phyloP scores from a whole-genome alignment of 2,113 vertebrate genomes.

The Porphyrio hochstetteri region DNA sequence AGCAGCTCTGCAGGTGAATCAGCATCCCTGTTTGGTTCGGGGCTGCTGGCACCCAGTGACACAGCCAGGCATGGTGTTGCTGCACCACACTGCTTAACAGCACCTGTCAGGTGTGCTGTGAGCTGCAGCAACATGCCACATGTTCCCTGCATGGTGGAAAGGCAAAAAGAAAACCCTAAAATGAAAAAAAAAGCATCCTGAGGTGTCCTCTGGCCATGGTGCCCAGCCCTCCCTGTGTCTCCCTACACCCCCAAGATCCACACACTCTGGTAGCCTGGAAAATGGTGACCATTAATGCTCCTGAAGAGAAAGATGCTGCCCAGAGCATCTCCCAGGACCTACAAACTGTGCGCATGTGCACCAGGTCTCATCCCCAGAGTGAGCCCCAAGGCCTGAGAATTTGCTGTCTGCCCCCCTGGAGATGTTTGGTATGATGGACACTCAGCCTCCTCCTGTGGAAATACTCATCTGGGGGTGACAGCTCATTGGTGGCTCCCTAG shows the following conservation, averaged over 20 bases:
- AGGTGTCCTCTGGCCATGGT: background rate
- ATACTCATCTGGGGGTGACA: background rate
- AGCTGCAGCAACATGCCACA: background rate
- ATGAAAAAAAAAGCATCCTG: background rate
- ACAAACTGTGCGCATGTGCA: fast-evolving
- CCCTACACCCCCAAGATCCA: background rate
- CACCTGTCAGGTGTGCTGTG: background rate
- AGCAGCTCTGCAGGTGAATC: background rate
- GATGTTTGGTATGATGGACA: fast-evolving
- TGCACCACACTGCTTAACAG: background rate
- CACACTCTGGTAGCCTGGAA: background rate
- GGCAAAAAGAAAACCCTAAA: background rate
- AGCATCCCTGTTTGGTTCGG: background rate
- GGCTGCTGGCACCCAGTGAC: background rate
- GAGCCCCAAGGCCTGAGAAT: background rate
- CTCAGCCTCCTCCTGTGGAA: background rate
- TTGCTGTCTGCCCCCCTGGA: background rate
- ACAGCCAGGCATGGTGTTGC: background rate
- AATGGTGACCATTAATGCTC: background rate
- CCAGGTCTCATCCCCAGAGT: no score
- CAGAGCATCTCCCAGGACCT: background rate
- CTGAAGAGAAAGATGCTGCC: background rate
- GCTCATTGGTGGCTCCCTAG: background rate
- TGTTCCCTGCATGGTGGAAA: background rate
- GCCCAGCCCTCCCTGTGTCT: background rate